Percentiles rank a stretch among this genome's conserved stretches.
These are phyloP conservation scores for Leuciscus idus DNA, from an alignment of 2,113 vertebrate genomes.

Conservation along the genomic window DNA sequence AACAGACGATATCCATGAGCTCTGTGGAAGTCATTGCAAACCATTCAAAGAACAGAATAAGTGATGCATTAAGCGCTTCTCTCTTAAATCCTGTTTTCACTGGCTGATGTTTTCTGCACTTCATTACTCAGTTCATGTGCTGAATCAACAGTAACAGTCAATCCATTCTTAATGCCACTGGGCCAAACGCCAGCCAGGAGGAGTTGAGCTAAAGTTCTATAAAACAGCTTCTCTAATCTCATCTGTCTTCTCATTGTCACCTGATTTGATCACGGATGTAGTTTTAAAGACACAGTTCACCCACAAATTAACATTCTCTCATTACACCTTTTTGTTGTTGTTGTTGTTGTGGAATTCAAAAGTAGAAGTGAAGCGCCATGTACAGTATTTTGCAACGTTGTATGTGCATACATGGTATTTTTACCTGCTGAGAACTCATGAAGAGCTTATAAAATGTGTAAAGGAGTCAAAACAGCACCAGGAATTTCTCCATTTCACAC, in stretches of 20 bases:
- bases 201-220: constrained; percentile 46
- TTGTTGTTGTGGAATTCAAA: neutral
- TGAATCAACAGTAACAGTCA: constrained; percentile 66
- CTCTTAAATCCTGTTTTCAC: constrained; percentile 64
- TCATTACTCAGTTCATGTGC: constrained; percentile 68
- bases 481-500: too few relatives aligned
- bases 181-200: constrained; percentile 57
- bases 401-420: too few relatives aligned
- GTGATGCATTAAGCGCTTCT: constrained; percentile 59
- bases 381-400: too few relatives aligned
- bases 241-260: constrained; percentile 26
- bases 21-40: constrained; percentile 4
- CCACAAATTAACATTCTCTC: neutral
- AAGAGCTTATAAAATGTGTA: too few relatives aligned
- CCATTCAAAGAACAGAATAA: neutral
- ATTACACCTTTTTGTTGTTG: neutral
- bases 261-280: constrained; percentile 4
- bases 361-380: neutral
- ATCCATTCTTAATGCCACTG: constrained; percentile 56
- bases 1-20: neutral
- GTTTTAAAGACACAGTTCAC: neutral
- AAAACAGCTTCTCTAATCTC: neutral
- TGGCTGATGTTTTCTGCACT: constrained; percentile 52
- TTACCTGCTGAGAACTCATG: too few relatives aligned
- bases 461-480: too few relatives aligned